Conservation (phyloP, 2,113 vertebrate genomes). For the Mormyrus lacerda region DNA sequence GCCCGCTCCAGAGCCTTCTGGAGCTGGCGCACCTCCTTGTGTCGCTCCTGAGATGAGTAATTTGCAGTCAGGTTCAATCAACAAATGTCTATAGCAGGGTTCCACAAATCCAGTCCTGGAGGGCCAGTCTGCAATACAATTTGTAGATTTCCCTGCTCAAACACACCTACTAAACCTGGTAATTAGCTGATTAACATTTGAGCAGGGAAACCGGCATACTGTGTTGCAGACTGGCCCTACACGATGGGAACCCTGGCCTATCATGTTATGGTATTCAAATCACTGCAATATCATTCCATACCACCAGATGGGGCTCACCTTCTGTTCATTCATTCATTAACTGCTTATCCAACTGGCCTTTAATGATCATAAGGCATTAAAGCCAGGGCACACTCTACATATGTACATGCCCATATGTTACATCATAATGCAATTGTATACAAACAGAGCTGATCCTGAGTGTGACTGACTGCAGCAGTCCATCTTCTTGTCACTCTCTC, state of each 20-base stretch:
- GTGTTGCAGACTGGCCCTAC: not conserved
- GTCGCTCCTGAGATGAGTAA: conserved; percentile 43
- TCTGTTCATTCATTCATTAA: not conserved
- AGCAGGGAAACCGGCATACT: not conserved
- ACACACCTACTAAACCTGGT: not conserved
- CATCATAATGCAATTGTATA: not conserved
- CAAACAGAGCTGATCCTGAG: not conserved
- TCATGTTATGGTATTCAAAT: not conserved
- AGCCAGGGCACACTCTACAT: not conserved
- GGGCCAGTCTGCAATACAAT: not conserved
- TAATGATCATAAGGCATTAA: not conserved
- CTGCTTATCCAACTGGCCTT: not conserved
- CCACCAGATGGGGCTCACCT: not conserved
- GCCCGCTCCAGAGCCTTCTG: conserved; percentile 32
- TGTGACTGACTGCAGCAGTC: not conserved
- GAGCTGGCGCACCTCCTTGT: conserved; percentile 23
- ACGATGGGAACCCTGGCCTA: not conserved
- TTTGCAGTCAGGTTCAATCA: not conserved
- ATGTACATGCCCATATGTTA: not conserved
- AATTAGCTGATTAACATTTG: not conserved
- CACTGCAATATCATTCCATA: not conserved
- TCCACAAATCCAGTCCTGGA: not conserved
- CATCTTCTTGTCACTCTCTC: not conserved
- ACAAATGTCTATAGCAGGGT: not conserved
- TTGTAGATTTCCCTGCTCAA: not conserved